Base-by-base conservation (phyloP, 2,888 invertebrate genomes). In the Caprella mutica region DNA sequence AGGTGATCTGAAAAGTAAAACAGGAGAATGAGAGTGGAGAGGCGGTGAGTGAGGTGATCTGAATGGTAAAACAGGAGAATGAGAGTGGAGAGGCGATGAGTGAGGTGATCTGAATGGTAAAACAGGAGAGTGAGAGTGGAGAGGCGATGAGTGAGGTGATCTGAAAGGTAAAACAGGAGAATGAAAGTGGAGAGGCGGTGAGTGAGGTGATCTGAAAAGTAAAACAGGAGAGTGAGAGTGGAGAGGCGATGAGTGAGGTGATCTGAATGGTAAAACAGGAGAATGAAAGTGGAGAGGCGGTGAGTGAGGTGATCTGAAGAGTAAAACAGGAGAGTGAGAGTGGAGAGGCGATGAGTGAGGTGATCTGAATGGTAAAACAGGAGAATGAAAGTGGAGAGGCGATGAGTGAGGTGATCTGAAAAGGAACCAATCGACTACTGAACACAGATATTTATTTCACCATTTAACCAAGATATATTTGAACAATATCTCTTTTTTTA, bases 321-420 rank as follows among this genome's bases (percentile, higher is more conserved):
- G 0, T 61, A 61, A 21, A 61, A 61, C 50, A 65, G 59, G 19
- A 65, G 24, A 0, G 63, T 43, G 1, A 65, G 44, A 8, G 62
- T 51, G 51, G 58, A 63, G 39, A 58, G 58, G 19, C 58, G 53
- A 30, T 65, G 58, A 3, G 57, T 12, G 21, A 60, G 60, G 8
- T 58, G 57, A 38, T 65, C 65, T 65, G 65, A 2, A 24, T n/a
- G 19, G 12, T 1, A n/a, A 26, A 26, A 50, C 46, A 6, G 27
- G 26, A 29, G 21, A 33, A 4, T 26, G 12, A 33, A 9, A 43
- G 5, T 14, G 3, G 19, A 5, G 3, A 38, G n/a, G 38, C 19
- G 8, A 12, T 24, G 21, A 39, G 17, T 26, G 1, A 33, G 0
- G 38, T 14, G 21, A 40, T 5, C 19, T 9, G 26, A 9, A 38